Conservation (phyloP, 2,888 invertebrate species). For the Cotesia congregata region DNA sequence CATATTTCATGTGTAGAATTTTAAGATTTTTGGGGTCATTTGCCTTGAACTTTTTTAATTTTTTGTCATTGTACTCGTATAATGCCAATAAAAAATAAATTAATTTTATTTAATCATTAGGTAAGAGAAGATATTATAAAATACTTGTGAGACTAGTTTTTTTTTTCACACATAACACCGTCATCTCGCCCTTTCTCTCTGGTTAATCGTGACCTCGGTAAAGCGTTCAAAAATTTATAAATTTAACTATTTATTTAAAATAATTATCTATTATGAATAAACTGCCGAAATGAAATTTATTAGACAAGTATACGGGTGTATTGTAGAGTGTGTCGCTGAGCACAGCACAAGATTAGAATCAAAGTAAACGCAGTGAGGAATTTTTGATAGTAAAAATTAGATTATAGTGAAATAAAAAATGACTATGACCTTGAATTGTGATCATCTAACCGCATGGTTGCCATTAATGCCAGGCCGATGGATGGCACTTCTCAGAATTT, state of each 20-base stretch:
- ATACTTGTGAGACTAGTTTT: slow-evolving; percentile 3
- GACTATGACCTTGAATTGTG: slow-evolving; percentile 39
- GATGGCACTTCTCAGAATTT: slow-evolving; percentile 40
- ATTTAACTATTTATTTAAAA: not conserved
- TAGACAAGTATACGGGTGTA: not conserved
- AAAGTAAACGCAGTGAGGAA: not conserved
- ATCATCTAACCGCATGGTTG: slow-evolving; percentile 38
- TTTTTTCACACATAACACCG: slow-evolving; percentile 1
- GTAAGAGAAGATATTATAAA: not conserved
- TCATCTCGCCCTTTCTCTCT: slow-evolving; percentile 3
- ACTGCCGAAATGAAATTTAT: not conserved
- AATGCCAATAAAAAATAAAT: not conserved
- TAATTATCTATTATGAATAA: not conserved
- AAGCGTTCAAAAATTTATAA: not conserved
- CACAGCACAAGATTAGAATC: not conserved
- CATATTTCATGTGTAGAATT: not conserved
- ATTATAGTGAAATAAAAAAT: slow-evolving; percentile 36
- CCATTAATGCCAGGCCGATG: slow-evolving; percentile 43
- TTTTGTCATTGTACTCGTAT: not conserved
- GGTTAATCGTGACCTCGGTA: not conserved
- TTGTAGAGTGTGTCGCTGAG: not conserved
- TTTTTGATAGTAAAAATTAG: slow-evolving; percentile 23
- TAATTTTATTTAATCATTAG: not conserved
- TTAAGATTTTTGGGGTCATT: not conserved
- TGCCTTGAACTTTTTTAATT: not conserved